Base-by-base conservation (phyloP, 2,797 vertebrate species). In the Pseudomugil tenellus region DNA sequence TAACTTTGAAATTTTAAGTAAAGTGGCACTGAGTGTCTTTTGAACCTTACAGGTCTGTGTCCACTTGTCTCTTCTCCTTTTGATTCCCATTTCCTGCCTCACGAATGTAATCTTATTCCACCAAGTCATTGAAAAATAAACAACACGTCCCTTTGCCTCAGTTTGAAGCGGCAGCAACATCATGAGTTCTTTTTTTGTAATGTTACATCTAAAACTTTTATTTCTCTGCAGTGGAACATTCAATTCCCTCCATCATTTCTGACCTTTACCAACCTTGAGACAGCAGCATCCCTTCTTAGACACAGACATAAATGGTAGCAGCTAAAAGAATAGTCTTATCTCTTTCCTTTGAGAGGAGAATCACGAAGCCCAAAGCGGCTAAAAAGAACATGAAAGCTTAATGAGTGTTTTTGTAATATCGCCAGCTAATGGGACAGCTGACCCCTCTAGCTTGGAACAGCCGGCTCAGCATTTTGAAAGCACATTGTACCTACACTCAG, bases 21-120 rank as follows among this genome's bases (percentile, higher is more conserved):
- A 92, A 92, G 86, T 86, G 89, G 77, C 92, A 91, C 91, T 79
- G 84, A 80, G 90, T 92, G 91, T 91, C 91, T 92, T 91, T 91
- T 91, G 88, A 92, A 92, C 82, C 85, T 84, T 85, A 79, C 63
- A 69, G 66, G 63, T 68, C 57, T 76, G 74, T 76, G 83, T 91
- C 74, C 71, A 76, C 48, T 80, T 81, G 84, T 90, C 55, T 83
- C 62, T 80, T 80, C 58, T 70, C 80, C 56, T 70, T 29, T 56
- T 3, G 0, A 54, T 67, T 64, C 35, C 28, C 53, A 6, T 76
- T 69, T 28, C 49, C 43, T 34, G 52, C 48, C 2, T 71, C 29
- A 34, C 63, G 35, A 10, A 28, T 80, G 72, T 70, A 46, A 69
- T 68, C 54, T 41, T 19, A 58, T 73, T 74, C 72, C n/a, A 58